phyloP scores from a whole-genome alignment of 2,797 vertebrate genomes.

The Acridotheres tristis region DNA sequence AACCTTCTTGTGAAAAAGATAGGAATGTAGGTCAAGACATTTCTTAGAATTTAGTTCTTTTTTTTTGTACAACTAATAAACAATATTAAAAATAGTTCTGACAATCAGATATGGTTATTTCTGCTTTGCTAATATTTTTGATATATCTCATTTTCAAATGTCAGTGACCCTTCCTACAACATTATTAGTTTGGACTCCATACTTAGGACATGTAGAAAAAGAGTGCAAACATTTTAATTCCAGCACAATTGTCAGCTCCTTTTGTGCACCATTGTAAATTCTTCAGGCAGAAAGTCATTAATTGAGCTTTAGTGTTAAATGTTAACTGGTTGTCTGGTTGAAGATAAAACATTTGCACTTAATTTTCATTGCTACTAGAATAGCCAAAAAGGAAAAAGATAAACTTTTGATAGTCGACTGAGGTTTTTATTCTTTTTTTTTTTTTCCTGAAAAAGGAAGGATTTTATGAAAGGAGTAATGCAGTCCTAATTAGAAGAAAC shows the following conservation, averaged over 20 bases:
- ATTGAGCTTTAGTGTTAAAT: background rate
- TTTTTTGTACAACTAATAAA: background rate
- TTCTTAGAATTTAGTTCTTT: background rate
- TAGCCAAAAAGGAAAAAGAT: background rate
- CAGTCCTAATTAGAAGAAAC: background rate
- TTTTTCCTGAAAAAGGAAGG: accelerated
- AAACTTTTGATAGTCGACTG: background rate
- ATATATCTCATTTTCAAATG: background rate
- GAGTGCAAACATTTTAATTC: background rate
- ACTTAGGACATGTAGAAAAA: background rate
- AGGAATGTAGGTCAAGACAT: background rate
- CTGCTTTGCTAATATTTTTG: background rate
- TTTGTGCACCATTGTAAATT: background rate
- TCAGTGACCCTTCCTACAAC: background rate
- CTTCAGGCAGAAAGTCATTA: background rate
- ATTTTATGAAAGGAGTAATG: background rate
- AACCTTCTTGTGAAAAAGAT: background rate
- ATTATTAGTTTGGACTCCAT: background rate
- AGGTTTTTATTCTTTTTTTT: no score
- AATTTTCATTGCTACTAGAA: background rate
- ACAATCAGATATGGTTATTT: background rate
- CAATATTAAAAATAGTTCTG: background rate
- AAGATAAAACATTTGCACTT: background rate
- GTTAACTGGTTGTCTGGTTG: background rate
- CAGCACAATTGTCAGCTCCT: background rate